Conservation (phyloP, 2,888 invertebrate species). For the Eristalis tenax region DNA sequence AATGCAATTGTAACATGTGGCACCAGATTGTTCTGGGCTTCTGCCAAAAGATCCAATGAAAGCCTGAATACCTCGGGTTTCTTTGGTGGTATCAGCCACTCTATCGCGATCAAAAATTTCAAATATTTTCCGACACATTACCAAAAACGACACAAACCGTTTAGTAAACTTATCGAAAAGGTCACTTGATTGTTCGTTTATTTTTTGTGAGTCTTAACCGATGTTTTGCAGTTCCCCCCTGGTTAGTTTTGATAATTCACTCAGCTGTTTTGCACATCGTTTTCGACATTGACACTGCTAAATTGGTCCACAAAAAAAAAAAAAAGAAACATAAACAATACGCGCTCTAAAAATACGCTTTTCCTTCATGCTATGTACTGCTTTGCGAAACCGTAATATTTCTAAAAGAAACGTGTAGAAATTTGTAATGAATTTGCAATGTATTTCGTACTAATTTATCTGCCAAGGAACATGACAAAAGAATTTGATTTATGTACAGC, state of each 20-base stretch:
- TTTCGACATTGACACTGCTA: slow-evolving; percentile 48
- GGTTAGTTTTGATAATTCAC: neutral
- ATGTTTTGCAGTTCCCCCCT: neutral
- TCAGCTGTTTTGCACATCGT: slow-evolving; percentile 33
- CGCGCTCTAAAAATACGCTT: slow-evolving; percentile 23
- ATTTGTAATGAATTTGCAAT: slow-evolving; percentile 14
- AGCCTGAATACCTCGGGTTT: slow-evolving; percentile 20
- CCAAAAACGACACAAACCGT: slow-evolving; percentile 44
- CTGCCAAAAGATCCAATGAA: neutral
- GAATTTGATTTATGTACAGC: slow-evolving; percentile 41
- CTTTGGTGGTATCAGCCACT: slow-evolving; percentile 33
- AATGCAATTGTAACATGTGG: slow-evolving; percentile 91
- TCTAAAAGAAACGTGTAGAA: slow-evolving; percentile 26
- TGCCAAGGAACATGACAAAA: slow-evolving; percentile 11
- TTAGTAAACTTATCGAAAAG: neutral
- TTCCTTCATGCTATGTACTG: neutral
- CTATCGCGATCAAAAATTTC: slow-evolving; percentile 38
- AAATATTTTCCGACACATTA: slow-evolving; percentile 55
- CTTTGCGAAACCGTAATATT: slow-evolving; percentile 3
- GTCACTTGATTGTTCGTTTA: neutral
- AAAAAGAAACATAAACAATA: neutral
- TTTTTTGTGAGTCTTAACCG: neutral
- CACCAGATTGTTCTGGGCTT: slow-evolving; percentile 75
- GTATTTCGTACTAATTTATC: slow-evolving; percentile 34
- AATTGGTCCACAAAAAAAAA: slow-evolving; percentile 5